Percentiles rank a stretch among this genome's conserved stretches.
These are phyloP conservation scores for Zelleria hepariella DNA, from an alignment of 2,888 invertebrate species.

Conservation along the genomic window DNA sequence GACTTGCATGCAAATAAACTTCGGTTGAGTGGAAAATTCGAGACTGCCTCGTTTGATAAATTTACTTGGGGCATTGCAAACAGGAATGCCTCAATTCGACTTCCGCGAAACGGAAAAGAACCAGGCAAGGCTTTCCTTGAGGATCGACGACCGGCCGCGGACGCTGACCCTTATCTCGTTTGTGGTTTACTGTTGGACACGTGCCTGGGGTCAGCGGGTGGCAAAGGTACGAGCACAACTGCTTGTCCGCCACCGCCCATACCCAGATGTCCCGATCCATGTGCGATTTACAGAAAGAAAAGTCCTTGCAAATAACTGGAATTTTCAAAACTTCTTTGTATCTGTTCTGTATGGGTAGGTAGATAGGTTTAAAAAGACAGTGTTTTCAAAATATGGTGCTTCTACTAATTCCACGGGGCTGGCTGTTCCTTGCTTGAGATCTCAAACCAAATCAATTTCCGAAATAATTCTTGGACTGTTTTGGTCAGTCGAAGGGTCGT, in stretches of 20 bases:
- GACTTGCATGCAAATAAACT: constrained; percentile 94
- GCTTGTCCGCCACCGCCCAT: background rate
- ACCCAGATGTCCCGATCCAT: background rate
- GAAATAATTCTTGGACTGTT: too few relatives aligned
- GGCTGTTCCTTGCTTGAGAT: too few relatives aligned
- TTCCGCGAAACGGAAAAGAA: constrained; percentile 89
- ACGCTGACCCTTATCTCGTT: constrained; percentile 86
- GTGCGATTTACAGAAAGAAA: background rate
- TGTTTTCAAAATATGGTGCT: too few relatives aligned
- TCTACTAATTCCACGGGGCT: too few relatives aligned
- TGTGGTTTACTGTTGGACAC: constrained; percentile 68
- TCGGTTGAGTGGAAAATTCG: constrained; percentile 93
- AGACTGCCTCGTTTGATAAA: constrained; percentile 94
- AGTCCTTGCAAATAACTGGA: too few relatives aligned
- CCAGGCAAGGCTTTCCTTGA: constrained; percentile 94
- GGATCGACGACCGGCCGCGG: constrained; percentile 91
- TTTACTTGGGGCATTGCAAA: constrained; percentile 93
- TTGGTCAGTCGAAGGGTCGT: too few relatives aligned
- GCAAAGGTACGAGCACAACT: background rate
- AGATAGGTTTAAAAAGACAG: too few relatives aligned
- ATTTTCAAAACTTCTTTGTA: too few relatives aligned
- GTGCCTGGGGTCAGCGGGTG: constrained; percentile 29
- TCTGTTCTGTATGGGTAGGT: too few relatives aligned
- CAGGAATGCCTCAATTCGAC: constrained; percentile 91
- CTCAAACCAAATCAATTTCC: too few relatives aligned